Evolutionary conservation across 2,797 vertebrate genomes (phyloP), one percentile per base, ranked within the genome.

Genomic region (Allobates femoralis): DNA sequence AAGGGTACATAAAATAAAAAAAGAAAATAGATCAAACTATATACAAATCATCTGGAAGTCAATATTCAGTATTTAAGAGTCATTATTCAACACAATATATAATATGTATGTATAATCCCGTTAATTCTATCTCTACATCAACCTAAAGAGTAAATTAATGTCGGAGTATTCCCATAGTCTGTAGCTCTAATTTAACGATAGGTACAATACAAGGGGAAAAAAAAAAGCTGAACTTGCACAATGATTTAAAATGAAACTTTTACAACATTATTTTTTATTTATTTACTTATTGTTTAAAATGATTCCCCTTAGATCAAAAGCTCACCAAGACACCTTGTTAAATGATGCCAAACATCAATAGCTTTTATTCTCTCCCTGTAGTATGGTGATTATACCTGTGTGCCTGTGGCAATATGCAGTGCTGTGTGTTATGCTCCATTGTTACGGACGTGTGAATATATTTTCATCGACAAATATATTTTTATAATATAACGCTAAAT

Each of bases 331-430:
- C 50, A 11, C 41, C 26, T 67, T 66, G 23, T 41, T n/a, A 79
- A 79, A 79, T 79, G n/a, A 58, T 67, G 19, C 50, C 50, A 81
- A 16, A 50, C 66, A 46, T 51, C 15, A 81, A 51, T 60, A 51
- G 26, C 60, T 53, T 67, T 67, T 3, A 66, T 67, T 28, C 41
- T 21, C 28, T 51, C 62, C 62, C 62, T 32, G 60, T 81, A 41
- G 26, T 50, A 66, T 51, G 26, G 79, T 37, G 60, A 51, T 66
- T 53, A n/a, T 28, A 32, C 51, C 62, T 53, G 26, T 66, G 79
- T 67, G 79, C 79, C 62, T 67, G 15, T 81, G 62, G 60, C 60
- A 66, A 80, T 66, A 37, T 66, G 56, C n/a, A 64, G 78, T 41
- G 60, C 41, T 32, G 46, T 81, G 50, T 18, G 51, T 62, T 51